Conservation (phyloP, 2,113 vertebrate species). For the Callocephalon fimbriatum region DNA sequence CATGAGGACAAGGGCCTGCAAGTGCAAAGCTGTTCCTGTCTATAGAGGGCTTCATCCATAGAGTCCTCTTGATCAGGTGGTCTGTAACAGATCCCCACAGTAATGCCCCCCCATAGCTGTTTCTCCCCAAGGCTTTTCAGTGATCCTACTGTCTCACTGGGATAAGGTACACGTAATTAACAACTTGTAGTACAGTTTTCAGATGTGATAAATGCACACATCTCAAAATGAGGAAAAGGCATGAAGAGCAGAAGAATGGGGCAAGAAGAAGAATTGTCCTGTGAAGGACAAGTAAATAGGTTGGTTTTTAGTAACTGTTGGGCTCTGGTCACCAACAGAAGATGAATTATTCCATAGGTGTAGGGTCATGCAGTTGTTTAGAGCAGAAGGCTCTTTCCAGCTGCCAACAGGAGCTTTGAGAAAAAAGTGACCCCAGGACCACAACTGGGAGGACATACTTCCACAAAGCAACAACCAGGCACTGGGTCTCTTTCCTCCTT, state of each 20-base stretch:
- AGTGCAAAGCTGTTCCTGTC: too few relatives aligned
- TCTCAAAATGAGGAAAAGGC: not conserved
- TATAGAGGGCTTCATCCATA: too few relatives aligned
- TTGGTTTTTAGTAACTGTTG: not conserved
- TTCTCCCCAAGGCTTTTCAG: too few relatives aligned
- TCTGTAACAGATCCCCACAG: too few relatives aligned
- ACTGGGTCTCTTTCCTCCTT: not conserved
- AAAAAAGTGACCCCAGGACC: fast-evolving
- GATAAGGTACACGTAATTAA: too few relatives aligned
- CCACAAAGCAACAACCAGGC: not conserved
- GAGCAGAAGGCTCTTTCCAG: not conserved
- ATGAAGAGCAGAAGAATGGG: not conserved
- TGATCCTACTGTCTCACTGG: too few relatives aligned
- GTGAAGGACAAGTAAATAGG: not conserved
- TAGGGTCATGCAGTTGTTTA: not conserved
- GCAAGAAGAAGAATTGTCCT: too few relatives aligned
- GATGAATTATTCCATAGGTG: too few relatives aligned
- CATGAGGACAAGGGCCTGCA: too few relatives aligned
- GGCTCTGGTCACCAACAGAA: not conserved
- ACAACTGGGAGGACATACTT: fast-evolving
- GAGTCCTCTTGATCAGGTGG: too few relatives aligned
- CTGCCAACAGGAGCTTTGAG: not conserved
- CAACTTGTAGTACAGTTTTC: not conserved
- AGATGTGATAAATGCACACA: not conserved
- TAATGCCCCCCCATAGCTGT: too few relatives aligned